phyloP scores from a whole-genome alignment of 1,140 invertebrate genomes.

The Drosophila subpulchrella region DNA sequence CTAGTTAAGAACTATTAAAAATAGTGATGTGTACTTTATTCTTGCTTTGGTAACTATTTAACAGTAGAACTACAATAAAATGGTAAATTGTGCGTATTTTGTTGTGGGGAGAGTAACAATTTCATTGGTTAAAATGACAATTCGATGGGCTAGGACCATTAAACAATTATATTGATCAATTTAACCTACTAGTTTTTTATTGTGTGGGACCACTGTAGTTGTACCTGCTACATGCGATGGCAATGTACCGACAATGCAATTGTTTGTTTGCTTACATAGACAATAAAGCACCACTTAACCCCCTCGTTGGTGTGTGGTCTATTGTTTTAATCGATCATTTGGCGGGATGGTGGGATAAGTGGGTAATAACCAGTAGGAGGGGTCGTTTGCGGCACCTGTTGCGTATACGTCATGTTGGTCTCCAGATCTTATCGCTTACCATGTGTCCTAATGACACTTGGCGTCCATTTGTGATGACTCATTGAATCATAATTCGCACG shows the following conservation, averaged over 20 bases:
- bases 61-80: no score
- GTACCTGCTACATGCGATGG: slow-evolving; percentile 6
- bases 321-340: slow-evolving; percentile 28
- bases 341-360: slow-evolving; percentile 14
- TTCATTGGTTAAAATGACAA: no score
- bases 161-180: no score
- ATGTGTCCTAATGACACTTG: slow-evolving; percentile 8
- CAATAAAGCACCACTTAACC: slow-evolving; percentile 24
- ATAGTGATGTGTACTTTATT: no score
- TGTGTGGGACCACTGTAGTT: slow-evolving; percentile 4
- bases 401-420: slow-evolving; percentile 39
- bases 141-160: no score
- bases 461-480: slow-evolving; percentile 5
- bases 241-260: slow-evolving; percentile 22
- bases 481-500: slow-evolving; percentile 3
- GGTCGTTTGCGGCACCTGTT: slow-evolving; percentile 23
- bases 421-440: slow-evolving; percentile 24
- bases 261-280: slow-evolving; percentile 15
- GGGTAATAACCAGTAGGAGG: slow-evolving; percentile 4
- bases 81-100: no score
- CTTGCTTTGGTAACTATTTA: no score
- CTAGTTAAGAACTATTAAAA: no score
- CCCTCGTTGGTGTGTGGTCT: background rate
- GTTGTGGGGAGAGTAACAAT: no score
- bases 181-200: no score